Conservation (phyloP, 2,888 invertebrate genomes). For the Xestia c-nigrum region DNA sequence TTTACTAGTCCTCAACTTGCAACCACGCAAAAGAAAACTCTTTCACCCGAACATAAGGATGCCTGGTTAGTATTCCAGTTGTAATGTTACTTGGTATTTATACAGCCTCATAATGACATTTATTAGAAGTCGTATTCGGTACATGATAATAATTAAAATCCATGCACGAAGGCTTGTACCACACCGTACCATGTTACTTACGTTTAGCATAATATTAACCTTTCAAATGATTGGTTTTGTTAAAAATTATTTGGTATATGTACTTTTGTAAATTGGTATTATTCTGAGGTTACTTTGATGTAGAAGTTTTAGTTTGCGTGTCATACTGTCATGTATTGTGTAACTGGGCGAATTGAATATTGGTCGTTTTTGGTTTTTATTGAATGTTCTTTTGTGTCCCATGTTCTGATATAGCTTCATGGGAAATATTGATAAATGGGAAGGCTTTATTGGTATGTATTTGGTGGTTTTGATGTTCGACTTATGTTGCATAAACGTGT, state of each 20-base stretch:
- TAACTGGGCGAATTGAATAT: slow-evolving; percentile 45
- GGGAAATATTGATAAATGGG: not conserved
- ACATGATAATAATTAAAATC: slow-evolving; percentile 90
- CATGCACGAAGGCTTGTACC: slow-evolving; percentile 89
- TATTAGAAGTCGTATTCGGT: slow-evolving; percentile 89
- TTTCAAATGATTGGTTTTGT: slow-evolving; percentile 80
- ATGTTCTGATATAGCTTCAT: not conserved
- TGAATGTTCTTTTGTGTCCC: slow-evolving; percentile 30
- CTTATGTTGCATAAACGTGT: not conserved
- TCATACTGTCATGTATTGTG: slow-evolving; percentile 59
- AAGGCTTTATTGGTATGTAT: not conserved
- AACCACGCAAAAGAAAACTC: slow-evolving; percentile 56
- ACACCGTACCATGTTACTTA: slow-evolving; percentile 86
- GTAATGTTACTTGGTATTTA: slow-evolving; percentile 69
- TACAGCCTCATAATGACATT: slow-evolving; percentile 89
- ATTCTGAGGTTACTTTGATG: slow-evolving; percentile 55
- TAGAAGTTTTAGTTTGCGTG: slow-evolving; percentile 65
- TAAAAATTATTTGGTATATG: slow-evolving; percentile 75
- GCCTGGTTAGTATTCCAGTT: slow-evolving; percentile 35
- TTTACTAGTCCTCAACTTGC: slow-evolving; percentile 27
- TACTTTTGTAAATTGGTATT: slow-evolving; percentile 68
- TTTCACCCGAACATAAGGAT: slow-evolving; percentile 51
- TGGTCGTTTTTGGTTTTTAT: slow-evolving; percentile 26
- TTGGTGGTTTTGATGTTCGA: not conserved
- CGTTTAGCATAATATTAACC: slow-evolving; percentile 87